Percentiles rank a stretch among this genome's conserved stretches.
These are phyloP conservation scores for Aphaenogaster ashmeadi DNA, from an alignment of 1,140 invertebrate genomes.

Conservation along the genomic window DNA sequence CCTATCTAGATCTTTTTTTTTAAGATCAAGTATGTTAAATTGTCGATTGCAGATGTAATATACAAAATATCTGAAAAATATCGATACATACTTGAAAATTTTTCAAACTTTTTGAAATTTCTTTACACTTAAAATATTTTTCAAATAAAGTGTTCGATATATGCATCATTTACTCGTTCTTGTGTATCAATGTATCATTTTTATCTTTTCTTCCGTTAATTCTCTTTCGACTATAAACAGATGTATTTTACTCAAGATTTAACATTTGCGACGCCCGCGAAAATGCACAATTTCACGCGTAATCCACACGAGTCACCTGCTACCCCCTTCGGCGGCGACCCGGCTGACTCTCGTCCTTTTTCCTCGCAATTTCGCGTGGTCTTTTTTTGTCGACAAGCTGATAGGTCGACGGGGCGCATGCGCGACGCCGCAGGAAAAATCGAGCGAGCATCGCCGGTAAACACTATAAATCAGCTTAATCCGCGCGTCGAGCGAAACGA, in stretches of 20 bases:
- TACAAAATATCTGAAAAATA: neutral
- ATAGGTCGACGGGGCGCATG: conserved; percentile 10
- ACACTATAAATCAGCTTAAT: conserved; percentile 80
- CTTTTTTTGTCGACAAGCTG: conserved; percentile 1
- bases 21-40: neutral
- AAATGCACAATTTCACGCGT: conserved; percentile 61
- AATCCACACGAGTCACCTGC: conserved; percentile 67
- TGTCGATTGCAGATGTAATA: neutral
- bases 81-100: neutral
- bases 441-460: conserved; percentile 71
- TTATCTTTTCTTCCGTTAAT: neutral
- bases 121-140: neutral
- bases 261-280: conserved; percentile 2
- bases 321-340: conserved; percentile 13
- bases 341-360: conserved; percentile 16
- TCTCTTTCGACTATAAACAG: neutral
- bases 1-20: neutral
- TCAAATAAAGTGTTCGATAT: neutral
- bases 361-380: neutral
- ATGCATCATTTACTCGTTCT: neutral
- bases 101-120: neutral
- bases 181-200: neutral
- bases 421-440: conserved; percentile 54
- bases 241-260: conserved; percentile 9
- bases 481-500: conserved; percentile 68